These are phyloP conservation scores for Nannoperca obscura DNA, from an alignment of 2,797 vertebrate species.

Conservation along the genomic window DNA sequence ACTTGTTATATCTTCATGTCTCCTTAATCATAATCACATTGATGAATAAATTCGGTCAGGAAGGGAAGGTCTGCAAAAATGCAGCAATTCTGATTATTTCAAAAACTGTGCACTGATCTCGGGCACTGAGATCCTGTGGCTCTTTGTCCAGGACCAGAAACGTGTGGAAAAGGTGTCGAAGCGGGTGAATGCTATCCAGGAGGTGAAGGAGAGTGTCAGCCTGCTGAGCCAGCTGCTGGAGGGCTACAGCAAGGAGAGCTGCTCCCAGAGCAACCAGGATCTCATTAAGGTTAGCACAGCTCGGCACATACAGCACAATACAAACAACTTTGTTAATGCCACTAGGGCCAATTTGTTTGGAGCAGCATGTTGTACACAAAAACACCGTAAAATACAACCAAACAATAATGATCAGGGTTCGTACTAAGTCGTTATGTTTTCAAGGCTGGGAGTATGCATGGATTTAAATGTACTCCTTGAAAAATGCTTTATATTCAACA, in stretches of 20 bases:
- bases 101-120: neutral
- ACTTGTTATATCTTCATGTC: neutral
- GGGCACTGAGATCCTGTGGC: fast-evolving
- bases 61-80: neutral
- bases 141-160: slow-evolving; percentile 91
- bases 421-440: no score
- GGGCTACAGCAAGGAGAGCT: slow-evolving; percentile 88
- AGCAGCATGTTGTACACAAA: no score
- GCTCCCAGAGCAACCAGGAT: slow-evolving; percentile 91
- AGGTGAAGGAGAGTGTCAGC: slow-evolving; percentile 96
- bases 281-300: slow-evolving; percentile 91
- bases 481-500: no score
- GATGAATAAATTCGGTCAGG: neutral
- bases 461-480: no score
- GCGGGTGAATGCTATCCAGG: slow-evolving; percentile 94
- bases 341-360: no score
- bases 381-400: no score
- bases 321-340: no score
- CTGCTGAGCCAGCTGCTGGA: slow-evolving; percentile 95
- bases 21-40: neutral
- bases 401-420: no score
- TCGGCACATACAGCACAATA: slow-evolving; percentile 21
- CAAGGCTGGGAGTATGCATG: no score
- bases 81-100: neutral
- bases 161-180: slow-evolving; percentile 98